phyloP scores from a whole-genome alignment of 2,113 vertebrate genomes.

The Rhineura floridana region DNA sequence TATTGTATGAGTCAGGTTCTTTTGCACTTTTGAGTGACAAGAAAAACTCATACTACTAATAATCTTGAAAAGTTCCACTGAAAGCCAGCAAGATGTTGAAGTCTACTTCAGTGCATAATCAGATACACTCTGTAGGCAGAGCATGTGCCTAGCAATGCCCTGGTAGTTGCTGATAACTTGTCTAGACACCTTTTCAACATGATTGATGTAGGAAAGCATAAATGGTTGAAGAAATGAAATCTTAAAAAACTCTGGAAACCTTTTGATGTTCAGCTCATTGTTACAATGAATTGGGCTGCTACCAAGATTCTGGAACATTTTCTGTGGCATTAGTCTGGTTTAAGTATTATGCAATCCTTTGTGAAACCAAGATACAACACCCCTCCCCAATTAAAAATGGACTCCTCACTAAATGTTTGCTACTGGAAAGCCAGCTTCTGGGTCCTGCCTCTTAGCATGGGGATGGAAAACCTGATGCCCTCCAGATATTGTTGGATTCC shows the following conservation, averaged over 20 bases:
- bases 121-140: background rate
- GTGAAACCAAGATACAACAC: background rate
- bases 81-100: background rate
- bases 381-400: background rate
- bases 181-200: slow-evolving; percentile 1
- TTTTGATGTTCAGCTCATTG: background rate
- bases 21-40: background rate
- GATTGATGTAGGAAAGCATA: background rate
- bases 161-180: background rate
- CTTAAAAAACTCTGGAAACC: background rate
- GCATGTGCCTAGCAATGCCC: background rate
- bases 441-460: too few relatives aligned
- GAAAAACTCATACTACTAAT: background rate
- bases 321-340: background rate
- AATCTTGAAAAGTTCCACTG: background rate
- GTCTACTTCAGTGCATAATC: background rate
- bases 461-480: too few relatives aligned
- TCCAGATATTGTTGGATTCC: too few relatives aligned
- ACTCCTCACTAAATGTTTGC: background rate
- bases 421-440: background rate
- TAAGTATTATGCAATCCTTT: background rate
- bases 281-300: background rate
- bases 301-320: background rate
- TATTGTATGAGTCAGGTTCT: background rate
- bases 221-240: background rate